phyloP scores from a whole-genome alignment of 2,888 invertebrate genomes.

The Lithophane semibrunnea region DNA sequence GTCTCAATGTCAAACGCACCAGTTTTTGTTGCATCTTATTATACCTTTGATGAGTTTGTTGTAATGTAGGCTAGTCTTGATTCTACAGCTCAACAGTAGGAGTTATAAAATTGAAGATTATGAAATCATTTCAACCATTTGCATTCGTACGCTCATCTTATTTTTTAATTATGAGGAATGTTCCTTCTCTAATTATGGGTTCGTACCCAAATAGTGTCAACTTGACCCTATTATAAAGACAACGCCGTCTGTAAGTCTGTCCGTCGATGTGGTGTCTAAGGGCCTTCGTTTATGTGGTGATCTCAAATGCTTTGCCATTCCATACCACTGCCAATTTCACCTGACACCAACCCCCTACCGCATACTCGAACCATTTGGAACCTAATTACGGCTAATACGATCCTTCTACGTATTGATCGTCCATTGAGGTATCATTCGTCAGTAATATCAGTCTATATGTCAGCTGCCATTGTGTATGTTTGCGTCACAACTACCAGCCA shows the following conservation, averaged over 20 bases:
- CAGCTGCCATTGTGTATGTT: slow-evolving; percentile 73
- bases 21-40: slow-evolving; percentile 39
- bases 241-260: not conserved
- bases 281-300: not conserved
- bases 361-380: slow-evolving; percentile 38
- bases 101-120: not conserved
- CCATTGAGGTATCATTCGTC: slow-evolving; percentile 69
- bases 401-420: slow-evolving; percentile 69
- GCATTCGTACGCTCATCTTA: not conserved
- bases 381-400: slow-evolving; percentile 64
- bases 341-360: slow-evolving; percentile 15
- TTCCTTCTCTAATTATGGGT: not conserved
- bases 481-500: slow-evolving; percentile 72
- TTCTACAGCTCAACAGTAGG: not conserved
- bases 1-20: slow-evolving; percentile 48
- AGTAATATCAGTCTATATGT: slow-evolving; percentile 66
- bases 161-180: not conserved
- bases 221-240: too few relatives aligned
- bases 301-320: slow-evolving; percentile 5
- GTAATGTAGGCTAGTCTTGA: not conserved
- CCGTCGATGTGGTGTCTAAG: not conserved
- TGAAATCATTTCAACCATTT: not conserved
- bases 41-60: not conserved
- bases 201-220: not conserved
- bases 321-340: slow-evolving; percentile 17